Conservation (phyloP, 2,797 vertebrate species). For the Myripristis murdjan region DNA sequence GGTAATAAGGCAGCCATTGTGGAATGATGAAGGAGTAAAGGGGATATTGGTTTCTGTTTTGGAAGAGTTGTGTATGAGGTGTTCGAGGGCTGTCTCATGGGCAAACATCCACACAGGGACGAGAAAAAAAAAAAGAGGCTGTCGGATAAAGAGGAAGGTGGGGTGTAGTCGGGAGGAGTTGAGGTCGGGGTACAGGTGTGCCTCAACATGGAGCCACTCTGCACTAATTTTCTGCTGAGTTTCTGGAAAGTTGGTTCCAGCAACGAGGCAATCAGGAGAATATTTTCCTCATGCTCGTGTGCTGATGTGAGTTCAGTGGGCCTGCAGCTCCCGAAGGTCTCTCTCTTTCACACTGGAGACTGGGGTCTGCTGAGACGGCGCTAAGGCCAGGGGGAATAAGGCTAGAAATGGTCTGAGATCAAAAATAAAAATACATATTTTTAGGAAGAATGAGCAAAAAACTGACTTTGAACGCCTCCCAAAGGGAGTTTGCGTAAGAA, state of each 20-base stretch:
- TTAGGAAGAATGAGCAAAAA: background rate
- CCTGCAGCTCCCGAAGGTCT: slow-evolving; percentile 54
- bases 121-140: slow-evolving; percentile 24
- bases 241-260: slow-evolving; percentile 71
- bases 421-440: slow-evolving; percentile 19
- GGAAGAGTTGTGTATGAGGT: slow-evolving; percentile 54
- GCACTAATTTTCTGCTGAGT: slow-evolving; percentile 76
- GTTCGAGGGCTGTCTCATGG: slow-evolving; percentile 50
- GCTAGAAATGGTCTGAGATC: slow-evolving; percentile 6
- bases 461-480: background rate
- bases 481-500: background rate
- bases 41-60: slow-evolving; percentile 50
- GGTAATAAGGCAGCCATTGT: slow-evolving; percentile 55
- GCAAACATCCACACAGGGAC: slow-evolving; percentile 36
- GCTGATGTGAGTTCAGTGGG: slow-evolving; percentile 58
- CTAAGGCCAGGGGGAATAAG: background rate
- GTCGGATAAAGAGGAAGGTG: slow-evolving; percentile 18
- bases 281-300: slow-evolving; percentile 59
- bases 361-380: slow-evolving; percentile 62
- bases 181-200: slow-evolving; percentile 70
- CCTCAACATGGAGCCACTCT: slow-evolving; percentile 47
- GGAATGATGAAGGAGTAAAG: slow-evolving; percentile 52
- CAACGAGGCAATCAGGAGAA: slow-evolving; percentile 59
- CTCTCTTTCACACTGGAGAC: slow-evolving; percentile 36
- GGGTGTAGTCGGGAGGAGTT: background rate